Evolutionary conservation across 1,140 invertebrate genomes (phyloP), one percentile per base, ranked within the genome.

Genomic region (Hormaphis cornu): DNA sequence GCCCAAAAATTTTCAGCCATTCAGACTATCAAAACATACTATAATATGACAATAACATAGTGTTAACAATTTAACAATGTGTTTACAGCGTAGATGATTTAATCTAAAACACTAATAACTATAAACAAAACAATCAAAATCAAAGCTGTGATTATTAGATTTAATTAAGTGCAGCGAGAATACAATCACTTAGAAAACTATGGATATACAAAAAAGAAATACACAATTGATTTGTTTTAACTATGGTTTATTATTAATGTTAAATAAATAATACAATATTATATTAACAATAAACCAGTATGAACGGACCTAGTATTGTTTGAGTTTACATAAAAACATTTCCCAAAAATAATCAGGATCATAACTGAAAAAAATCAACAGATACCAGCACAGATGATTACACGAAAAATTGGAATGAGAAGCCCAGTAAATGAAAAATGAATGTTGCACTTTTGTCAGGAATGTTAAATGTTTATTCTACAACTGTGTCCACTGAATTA

Each of bases 391-490:
- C 44, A 48, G 44, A 66, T 35, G 46, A 50, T 50, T 50, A 66
- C 28, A 66, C 35, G 28, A 66, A 48, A 20, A 48, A 48, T 66
- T 66, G 61, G 61, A 66, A 66, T 66, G 61, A 66, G 28, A 66
- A 66, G 61, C 61, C 12, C 12, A 35, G 44, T 50, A n/a, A 33
- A 48, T 14, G 44, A 66, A 50, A 33, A 66, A 66, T 46, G 6
- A 63, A 44, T 22, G 59, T 46, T 50, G 44, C 61, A 66, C 28
- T n/a, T n/a, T 48, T 35, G 37, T 22, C 30, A 66, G 61, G 61
- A 66, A 66, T 66, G 61, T 66, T 50, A 44, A 66, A 66, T 66
- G 61, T 66, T 50, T 66, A 66, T 63, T 20, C 40, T 50, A 61
- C 30, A 61, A 71, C 44, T 48, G 48, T 50, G 70, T 71, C 56